Base-by-base conservation (phyloP, 2,888 invertebrate genomes). In the Siphonodentalium dalli region DNA sequence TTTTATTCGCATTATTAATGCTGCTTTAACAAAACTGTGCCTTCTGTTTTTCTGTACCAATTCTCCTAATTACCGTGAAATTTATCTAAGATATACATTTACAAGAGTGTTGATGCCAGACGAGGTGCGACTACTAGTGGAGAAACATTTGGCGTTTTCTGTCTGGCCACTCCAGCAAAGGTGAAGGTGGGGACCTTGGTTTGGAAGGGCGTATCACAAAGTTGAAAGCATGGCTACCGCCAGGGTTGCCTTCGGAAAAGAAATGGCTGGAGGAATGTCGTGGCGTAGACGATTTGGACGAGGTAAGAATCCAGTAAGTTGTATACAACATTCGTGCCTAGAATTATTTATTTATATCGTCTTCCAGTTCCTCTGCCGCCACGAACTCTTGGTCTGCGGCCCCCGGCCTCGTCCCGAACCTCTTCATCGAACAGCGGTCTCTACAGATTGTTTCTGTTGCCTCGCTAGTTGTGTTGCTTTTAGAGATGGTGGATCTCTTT, bases 171-270 rank as follows among this genome's bases (percentile, higher is more conserved):
- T n/a, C 35, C 6, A 40, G 24, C 0, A 53, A 58, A 38, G 45
- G 58, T 3, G 53, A 45, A 53, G 49, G 48, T 7, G 49, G 49
- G 1, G 49, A 49, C 27, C 54, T 58, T 26, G 28, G 50, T 15
- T 34, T 51, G n/a, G 46, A 54, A 33, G 21, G 38, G 3, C 38
- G 43, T 11, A 58, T 47, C 23, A 34, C 34, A 13, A 31, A 11
- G 24, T 43, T 40, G 1, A 54, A 54, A 23, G 18, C 33, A 28
- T 44, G 43, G 39, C 21, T 54, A 27, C 58, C 46, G 18, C 40
- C 46, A 28, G 58, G 58, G 1, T 5, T 46, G 7, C 58, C 58
- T 2, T 15, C 35, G 1, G 28, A 50, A 11, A 37, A 47, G 15
- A 39, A 47, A 13, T 58, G 50, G 54, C n/a, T 27, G 11, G 21